phyloP scores from a whole-genome alignment of 2,797 vertebrate species.

The Alauda arvensis region DNA sequence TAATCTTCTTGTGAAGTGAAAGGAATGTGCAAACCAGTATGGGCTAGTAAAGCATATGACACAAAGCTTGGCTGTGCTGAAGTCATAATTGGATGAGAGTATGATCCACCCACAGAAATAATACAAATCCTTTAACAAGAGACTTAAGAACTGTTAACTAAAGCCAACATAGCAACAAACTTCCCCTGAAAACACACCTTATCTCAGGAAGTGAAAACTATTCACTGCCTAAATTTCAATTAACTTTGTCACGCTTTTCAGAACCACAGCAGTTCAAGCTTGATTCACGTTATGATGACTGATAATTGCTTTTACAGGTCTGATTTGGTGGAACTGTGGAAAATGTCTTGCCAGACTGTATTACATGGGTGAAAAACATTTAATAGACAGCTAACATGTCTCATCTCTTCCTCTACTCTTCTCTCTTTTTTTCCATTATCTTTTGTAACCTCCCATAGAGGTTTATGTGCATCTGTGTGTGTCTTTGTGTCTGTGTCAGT shows the following conservation, averaged over 20 bases:
- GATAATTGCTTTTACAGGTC: conserved; percentile 48
- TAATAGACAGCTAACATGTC: conserved; percentile 38
- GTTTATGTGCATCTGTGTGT: conserved; percentile 42
- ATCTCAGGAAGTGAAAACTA: conserved; percentile 55
- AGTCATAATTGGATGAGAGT: conserved; percentile 64
- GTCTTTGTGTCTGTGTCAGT: conserved; percentile 51
- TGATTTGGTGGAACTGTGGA: conserved; percentile 21
- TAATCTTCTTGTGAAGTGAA: conserved; percentile 21
- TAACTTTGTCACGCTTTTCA: conserved; percentile 53
- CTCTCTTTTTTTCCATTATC: neutral
- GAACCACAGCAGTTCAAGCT: conserved; percentile 33
- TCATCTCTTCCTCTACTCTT: conserved; percentile 32
- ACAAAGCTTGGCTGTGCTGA: conserved; percentile 60
- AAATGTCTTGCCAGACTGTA: conserved; percentile 34
- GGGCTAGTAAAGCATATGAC: conserved; percentile 60
- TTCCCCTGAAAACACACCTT: conserved; percentile 55
- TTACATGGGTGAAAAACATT: conserved; percentile 51
- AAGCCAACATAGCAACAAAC: conserved; percentile 60
- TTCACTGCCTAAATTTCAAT: conserved; percentile 53
- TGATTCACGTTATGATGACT: conserved; percentile 51
- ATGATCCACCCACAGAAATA: conserved; percentile 66
- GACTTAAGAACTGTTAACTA: conserved; percentile 59
- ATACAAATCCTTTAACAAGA: conserved; percentile 67
- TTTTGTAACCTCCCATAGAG: conserved; percentile 45
- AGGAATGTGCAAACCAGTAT: conserved; percentile 60